These are phyloP conservation scores for Porphyrio hochstetteri DNA, from an alignment of 2,113 vertebrate species.

Conservation along the genomic window DNA sequence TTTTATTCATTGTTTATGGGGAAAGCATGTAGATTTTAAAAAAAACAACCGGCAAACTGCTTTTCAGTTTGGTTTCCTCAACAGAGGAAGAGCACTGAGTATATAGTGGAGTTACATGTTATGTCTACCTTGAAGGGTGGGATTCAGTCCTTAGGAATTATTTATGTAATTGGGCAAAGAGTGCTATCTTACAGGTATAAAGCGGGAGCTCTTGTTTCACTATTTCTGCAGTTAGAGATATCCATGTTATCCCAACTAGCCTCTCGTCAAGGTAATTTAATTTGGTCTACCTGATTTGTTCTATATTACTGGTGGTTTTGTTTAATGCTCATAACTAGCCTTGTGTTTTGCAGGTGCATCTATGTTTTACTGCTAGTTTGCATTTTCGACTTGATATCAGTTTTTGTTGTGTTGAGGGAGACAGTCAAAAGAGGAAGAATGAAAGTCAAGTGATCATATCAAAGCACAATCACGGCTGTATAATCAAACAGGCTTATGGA, in stretches of 20 bases:
- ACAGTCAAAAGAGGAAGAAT: not conserved
- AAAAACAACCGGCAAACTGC: not conserved
- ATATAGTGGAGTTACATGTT: not conserved
- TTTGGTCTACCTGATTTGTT: not conserved
- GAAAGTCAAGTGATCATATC: not conserved
- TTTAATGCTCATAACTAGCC: not conserved
- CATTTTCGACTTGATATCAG: not conserved
- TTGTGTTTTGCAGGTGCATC: not conserved
- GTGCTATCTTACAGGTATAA: not conserved
- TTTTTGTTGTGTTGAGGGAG: not conserved
- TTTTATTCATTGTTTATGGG: not conserved
- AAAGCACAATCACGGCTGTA: not conserved
- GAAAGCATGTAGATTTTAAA: not conserved
- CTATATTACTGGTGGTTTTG: not conserved
- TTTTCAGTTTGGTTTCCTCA: not conserved
- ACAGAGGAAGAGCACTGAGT: not conserved
- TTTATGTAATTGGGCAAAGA: not conserved
- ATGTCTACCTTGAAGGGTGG: not conserved
- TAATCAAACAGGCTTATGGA: not conserved
- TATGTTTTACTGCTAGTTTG: not conserved
- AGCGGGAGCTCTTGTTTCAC: not conserved
- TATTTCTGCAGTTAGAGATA: not conserved
- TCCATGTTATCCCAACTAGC: not conserved
- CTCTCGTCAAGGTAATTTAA: not conserved
- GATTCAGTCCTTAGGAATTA: not conserved